These are phyloP conservation scores for Leptoteleia sp. DNA, from an alignment of 1,140 invertebrate genomes.

Conservation along the genomic window DNA sequence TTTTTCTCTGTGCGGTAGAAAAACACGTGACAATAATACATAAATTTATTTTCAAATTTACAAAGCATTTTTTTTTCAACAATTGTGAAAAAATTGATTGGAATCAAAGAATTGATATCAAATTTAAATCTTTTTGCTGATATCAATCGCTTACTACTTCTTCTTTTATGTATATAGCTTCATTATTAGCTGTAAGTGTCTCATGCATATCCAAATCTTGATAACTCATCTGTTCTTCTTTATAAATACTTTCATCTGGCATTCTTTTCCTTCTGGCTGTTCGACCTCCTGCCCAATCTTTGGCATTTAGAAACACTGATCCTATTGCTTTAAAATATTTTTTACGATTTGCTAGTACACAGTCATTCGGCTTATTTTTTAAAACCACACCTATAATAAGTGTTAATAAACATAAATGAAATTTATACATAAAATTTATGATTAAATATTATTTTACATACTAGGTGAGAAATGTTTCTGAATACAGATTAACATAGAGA, in stretches of 20 bases:
- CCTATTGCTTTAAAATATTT: conserved; percentile 64
- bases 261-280: conserved; percentile 57
- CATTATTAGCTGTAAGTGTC: conserved; percentile 39
- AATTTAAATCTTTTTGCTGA: not conserved
- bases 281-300: conserved; percentile 65
- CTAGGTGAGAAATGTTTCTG: no score
- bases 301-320: conserved; percentile 62
- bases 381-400: conserved; percentile 57
- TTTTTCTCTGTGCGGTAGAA: no score
- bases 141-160: conserved; percentile 51
- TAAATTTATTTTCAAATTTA: no score
- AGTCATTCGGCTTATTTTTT: conserved; percentile 59
- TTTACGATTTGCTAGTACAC: conserved; percentile 50
- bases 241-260: conserved; percentile 44
- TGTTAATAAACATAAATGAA: conserved; percentile 1
- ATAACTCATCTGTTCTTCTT: conserved; percentile 53
- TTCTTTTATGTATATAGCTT: conserved; percentile 56
- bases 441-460: no score
- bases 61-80: no score
- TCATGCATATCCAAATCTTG: conserved; percentile 56
- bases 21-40: no score
- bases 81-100: no score
- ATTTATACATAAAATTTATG: no score
- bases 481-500: no score
- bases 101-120: no score